These are phyloP conservation scores for Crepidodera aurea DNA, from an alignment of 2,888 invertebrate species.

Conservation along the genomic window DNA sequence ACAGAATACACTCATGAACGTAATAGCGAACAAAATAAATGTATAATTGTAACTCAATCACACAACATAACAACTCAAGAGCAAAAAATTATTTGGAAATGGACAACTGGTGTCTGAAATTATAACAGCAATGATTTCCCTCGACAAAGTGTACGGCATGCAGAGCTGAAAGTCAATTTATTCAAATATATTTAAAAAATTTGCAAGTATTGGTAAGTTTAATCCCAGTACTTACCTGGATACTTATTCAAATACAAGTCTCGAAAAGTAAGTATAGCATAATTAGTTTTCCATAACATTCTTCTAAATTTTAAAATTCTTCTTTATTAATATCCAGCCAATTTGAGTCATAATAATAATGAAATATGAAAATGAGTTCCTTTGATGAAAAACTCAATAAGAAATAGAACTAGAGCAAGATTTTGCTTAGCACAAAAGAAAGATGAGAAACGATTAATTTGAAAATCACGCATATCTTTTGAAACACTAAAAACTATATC, in stretches of 20 bases:
- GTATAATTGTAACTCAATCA: slow-evolving; percentile 57
- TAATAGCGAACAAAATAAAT: slow-evolving; percentile 50
- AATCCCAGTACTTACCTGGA: slow-evolving; percentile 1
- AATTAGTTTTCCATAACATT: not conserved
- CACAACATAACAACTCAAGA: slow-evolving; percentile 54
- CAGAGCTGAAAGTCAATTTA: slow-evolving; percentile 1
- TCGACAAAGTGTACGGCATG: slow-evolving; percentile 10
- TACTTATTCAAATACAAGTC: too few relatives aligned
- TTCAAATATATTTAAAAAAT: not conserved
- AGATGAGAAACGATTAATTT: too few relatives aligned
- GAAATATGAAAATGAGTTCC: too few relatives aligned
- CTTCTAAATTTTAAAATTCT: not conserved
- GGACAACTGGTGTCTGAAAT: slow-evolving; percentile 18
- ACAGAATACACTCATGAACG: slow-evolving; percentile 58
- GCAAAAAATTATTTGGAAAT: slow-evolving; percentile 36
- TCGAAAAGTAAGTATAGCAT: not conserved
- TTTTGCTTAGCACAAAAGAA: too few relatives aligned
- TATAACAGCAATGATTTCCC: slow-evolving; percentile 23
- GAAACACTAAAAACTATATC: too few relatives aligned
- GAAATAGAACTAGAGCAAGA: too few relatives aligned
- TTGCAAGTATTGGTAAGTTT: too few relatives aligned
- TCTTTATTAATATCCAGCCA: too few relatives aligned
- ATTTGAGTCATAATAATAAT: too few relatives aligned
- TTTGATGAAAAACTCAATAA: too few relatives aligned
- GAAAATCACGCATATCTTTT: too few relatives aligned